A percentile compares a stretch with the other conserved stretches of the same genome.
Conservation (phyloP, 1,140 invertebrate genomes). For the Bombus haemorrhoidalis region DNA sequence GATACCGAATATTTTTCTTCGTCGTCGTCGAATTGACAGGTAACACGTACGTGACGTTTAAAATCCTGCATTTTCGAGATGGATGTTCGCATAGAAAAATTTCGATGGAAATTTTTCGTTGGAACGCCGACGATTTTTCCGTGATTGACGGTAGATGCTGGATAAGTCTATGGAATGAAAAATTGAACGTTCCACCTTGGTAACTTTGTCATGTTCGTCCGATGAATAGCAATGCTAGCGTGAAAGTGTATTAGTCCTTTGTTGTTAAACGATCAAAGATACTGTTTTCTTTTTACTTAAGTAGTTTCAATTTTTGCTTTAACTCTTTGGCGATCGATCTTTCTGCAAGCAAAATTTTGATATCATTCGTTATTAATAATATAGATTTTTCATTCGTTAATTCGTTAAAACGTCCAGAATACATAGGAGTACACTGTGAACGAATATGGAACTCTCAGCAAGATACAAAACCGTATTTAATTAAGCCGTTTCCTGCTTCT, state of each 20-base stretch:
- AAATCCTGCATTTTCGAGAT: not conserved
- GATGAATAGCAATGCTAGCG: not conserved
- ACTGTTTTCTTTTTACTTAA: too few species aligned
- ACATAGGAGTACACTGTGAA: not conserved
- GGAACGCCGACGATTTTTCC: not conserved
- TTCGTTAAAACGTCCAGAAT: not conserved
- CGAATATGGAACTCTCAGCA: not conserved
- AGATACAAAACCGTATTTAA: not conserved
- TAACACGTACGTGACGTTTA: slow-evolving; percentile 1
- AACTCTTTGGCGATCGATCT: too few species aligned
- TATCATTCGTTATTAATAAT: too few species aligned
- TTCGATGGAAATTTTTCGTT: not conserved
- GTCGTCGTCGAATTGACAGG: slow-evolving; percentile 31
- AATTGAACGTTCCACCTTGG: not conserved
- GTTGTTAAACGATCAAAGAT: too few species aligned
- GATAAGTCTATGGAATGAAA: not conserved
- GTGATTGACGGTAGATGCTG: not conserved
- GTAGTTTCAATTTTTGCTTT: too few species aligned
- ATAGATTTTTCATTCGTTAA: too few species aligned
- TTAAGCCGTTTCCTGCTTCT: not conserved
- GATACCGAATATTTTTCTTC: slow-evolving; percentile 46
- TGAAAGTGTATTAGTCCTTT: not conserved
- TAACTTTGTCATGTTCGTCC: not conserved
- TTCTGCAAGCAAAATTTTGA: too few species aligned
- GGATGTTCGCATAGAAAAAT: not conserved